phyloP scores from a whole-genome alignment of 2,888 invertebrate genomes.

The Halocaridina rubra region DNA sequence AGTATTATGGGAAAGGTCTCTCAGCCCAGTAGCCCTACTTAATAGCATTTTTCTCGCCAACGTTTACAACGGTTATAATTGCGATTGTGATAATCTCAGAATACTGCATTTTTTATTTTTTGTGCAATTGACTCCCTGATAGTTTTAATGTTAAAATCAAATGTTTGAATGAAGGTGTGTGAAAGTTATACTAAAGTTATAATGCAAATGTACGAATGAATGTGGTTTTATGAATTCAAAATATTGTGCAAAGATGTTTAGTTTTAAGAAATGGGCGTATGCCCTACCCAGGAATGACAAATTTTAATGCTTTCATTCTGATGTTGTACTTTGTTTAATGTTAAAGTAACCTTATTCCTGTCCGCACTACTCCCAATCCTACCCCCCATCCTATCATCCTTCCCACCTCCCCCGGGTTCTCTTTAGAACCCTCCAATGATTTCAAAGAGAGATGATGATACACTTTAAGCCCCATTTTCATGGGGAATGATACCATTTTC shows the following conservation, averaged over 20 bases:
- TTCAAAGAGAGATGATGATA: constrained; percentile 43
- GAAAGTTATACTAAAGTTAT: too few relatives aligned
- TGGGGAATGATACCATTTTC: too few relatives aligned
- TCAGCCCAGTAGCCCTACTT: constrained; percentile 18
- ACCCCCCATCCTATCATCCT: constrained; percentile 13
- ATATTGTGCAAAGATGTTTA: not conserved
- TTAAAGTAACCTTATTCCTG: not conserved
- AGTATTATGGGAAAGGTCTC: constrained; percentile 1
- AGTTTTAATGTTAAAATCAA: not conserved
- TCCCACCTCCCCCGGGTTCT: constrained; percentile 37
- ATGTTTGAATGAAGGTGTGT: not conserved
- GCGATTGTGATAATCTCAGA: constrained; percentile 12
- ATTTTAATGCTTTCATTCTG: not conserved
- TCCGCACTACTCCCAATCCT: not conserved
- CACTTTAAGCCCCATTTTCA: too few relatives aligned
- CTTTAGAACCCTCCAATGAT: constrained; percentile 60
- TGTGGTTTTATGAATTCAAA: not conserved
- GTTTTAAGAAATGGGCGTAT: not conserved
- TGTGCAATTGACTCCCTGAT: too few relatives aligned
- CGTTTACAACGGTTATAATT: not conserved
- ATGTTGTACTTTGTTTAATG: not conserved
- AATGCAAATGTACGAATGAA: not conserved
- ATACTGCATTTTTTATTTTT: not conserved
- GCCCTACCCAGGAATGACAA: not conserved
- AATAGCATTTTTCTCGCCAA: not conserved